Evolutionary conservation across 2,797 vertebrate genomes (phyloP).

Genomic region (Pseudopleuronectes americanus): DNA sequence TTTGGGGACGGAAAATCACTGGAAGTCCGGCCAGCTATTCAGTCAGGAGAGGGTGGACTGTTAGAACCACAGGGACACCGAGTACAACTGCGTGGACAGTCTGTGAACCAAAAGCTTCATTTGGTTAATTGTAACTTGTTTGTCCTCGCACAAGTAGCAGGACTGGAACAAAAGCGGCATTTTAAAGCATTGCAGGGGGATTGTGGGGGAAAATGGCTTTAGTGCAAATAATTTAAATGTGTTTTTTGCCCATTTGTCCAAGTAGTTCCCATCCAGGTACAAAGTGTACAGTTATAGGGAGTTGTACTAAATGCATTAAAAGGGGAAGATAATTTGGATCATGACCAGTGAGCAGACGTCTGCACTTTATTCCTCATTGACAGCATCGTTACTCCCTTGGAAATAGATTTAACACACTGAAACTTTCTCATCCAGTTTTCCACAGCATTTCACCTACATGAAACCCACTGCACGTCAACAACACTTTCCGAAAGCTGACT

Average conservation of each 20-base stretch:
- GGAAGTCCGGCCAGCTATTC: constrained; percentile 39
- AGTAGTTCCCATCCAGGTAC: neutral
- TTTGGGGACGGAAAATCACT: constrained; percentile 21
- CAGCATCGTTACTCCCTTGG: neutral
- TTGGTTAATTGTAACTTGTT: neutral
- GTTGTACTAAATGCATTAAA: neutral
- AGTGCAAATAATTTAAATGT: constrained; percentile 13
- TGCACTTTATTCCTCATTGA: neutral
- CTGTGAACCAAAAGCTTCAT: constrained; percentile 3
- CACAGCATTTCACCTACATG: no score
- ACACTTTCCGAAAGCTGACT: neutral
- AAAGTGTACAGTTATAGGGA: no score
- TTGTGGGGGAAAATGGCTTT: neutral
- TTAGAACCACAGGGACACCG: constrained; percentile 32
- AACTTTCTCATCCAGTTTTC: no score
- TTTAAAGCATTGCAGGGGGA: neutral
- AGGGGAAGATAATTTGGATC: neutral
- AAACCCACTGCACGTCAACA: neutral
- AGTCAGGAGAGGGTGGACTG: constrained; percentile 24
- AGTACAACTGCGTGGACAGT: constrained; percentile 12
- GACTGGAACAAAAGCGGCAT: neutral
- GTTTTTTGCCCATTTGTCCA: constrained; percentile 3
- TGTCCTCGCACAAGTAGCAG: neutral
- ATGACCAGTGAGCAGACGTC: neutral
- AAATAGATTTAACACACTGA: no score